Base-by-base conservation (phyloP, 92 coral and sea anemone species). In the Heliopora coerulea region DNA sequence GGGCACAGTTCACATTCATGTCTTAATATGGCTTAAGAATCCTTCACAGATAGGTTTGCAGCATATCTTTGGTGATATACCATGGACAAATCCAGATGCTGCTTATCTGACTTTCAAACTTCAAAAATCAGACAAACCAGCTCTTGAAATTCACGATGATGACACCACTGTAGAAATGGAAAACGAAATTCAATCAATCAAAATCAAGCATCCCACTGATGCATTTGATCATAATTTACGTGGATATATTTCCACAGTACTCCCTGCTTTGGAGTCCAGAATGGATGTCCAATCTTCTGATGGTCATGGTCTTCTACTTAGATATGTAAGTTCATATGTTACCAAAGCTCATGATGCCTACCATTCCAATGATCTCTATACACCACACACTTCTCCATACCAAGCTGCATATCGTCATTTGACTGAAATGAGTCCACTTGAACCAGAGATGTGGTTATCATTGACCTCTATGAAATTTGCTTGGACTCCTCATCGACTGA, bases 21-120 rank as follows among this genome's bases (percentile, higher is more conserved):
- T 83, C 11, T 35, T 83, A 39, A 79, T 83, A 0, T 84, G 88
- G 84, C 33, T 84, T 19, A 32, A 65, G 41, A 75, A 59, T 26
- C 0, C 78, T 0, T 1, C 17, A 23, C 35, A 12, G 3, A 39
- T 44, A 3, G 26, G 52, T 20, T 48, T n/a, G 17, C 6, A 68
- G 4, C 66, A n/a, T 10, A 23, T 83, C 3, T 63, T 65, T 0
- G 85, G 73, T 0, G 80, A 82, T 14, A 58, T 82, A 19, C 83
- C 80, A 0, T 62, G 83, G 67, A 34, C 27, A 0, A 33, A 69
- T 14, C 1, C 3, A 1, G 65, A 62, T 0, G 26, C 56, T 1
- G 88, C 83, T 0, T 77, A 58, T 30, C 37, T 75, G 8, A 80
- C 76, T 8, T 37, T 65, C 2, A 78, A 65, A 32, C 59, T 59